Percentiles rank a stretch among this genome's conserved stretches.
Conservation (phyloP, 1,140 invertebrate species). For the Zaprionus davidi region DNA sequence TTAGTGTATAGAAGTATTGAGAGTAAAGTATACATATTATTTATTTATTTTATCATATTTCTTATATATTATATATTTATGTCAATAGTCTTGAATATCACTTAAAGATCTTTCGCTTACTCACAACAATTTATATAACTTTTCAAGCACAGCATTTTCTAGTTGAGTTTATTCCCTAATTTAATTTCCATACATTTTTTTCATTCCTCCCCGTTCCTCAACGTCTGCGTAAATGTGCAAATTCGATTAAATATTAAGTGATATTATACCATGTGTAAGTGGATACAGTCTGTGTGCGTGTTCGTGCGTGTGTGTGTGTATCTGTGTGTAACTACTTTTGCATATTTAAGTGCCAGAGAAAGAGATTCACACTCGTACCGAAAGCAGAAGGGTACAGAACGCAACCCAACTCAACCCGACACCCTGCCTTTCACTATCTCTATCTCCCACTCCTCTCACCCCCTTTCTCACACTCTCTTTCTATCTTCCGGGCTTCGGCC, state of each 20-base stretch:
- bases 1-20: not conserved
- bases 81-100: no score
- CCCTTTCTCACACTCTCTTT: not conserved
- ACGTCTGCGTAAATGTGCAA: conserved; percentile 55
- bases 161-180: conserved; percentile 1
- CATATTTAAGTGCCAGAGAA: conserved; percentile 77
- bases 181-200: conserved; percentile 8
- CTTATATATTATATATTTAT: not conserved
- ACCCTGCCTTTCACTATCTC: not conserved
- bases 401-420: conserved; percentile 17
- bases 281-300: not conserved
- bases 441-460: not conserved
- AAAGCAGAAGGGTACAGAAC: conserved; percentile 47
- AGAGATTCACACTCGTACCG: conserved; percentile 57
- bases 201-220: conserved; percentile 15
- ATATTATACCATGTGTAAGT: conserved; percentile 52
- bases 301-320: conserved; percentile 7
- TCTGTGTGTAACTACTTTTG: conserved; percentile 67
- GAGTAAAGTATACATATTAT: not conserved
- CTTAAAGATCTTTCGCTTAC: not conserved
- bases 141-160: not conserved
- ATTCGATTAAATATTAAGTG: conserved; percentile 80
- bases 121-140: not conserved
- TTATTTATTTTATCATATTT: not conserved
- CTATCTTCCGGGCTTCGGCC: conserved; percentile 3